These are phyloP conservation scores for Melanargia galathea DNA, from an alignment of 2,888 invertebrate genomes.

Conservation along the genomic window DNA sequence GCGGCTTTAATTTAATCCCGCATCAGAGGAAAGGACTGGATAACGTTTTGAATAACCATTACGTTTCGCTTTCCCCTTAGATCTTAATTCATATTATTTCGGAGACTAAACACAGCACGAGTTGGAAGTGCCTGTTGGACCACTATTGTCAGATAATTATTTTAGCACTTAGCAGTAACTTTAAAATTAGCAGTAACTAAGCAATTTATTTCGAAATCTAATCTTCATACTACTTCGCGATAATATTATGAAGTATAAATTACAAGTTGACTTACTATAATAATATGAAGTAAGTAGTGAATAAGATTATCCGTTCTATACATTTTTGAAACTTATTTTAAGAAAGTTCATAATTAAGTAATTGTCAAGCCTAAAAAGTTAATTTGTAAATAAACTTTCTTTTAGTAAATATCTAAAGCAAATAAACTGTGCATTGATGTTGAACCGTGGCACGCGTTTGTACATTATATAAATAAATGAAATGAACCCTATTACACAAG, in stretches of 20 bases:
- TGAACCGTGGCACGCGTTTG: neutral
- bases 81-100: slow-evolving; percentile 7
- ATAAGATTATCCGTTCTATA: too few relatives aligned
- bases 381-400: neutral
- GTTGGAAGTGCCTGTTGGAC: too few relatives aligned
- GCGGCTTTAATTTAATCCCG: slow-evolving; percentile 24
- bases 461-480: neutral
- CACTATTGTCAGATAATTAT: neutral
- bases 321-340: too few relatives aligned
- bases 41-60: slow-evolving; percentile 18
- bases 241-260: too few relatives aligned
- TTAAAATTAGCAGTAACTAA: neutral
- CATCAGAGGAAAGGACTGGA: slow-evolving; percentile 6
- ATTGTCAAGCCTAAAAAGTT: too few relatives aligned
- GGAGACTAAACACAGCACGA: neutral
- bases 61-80: slow-evolving; percentile 1
- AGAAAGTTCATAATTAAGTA: too few relatives aligned
- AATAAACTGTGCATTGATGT: neutral
- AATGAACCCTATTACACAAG: neutral
- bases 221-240: too few relatives aligned
- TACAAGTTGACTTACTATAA: too few relatives aligned
- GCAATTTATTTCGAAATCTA: too few relatives aligned
- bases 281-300: too few relatives aligned
- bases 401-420: too few relatives aligned
- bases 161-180: neutral